Evolutionary conservation across 2,797 vertebrate species (phyloP).

Genomic region (Thripadectes ignobilis): DNA sequence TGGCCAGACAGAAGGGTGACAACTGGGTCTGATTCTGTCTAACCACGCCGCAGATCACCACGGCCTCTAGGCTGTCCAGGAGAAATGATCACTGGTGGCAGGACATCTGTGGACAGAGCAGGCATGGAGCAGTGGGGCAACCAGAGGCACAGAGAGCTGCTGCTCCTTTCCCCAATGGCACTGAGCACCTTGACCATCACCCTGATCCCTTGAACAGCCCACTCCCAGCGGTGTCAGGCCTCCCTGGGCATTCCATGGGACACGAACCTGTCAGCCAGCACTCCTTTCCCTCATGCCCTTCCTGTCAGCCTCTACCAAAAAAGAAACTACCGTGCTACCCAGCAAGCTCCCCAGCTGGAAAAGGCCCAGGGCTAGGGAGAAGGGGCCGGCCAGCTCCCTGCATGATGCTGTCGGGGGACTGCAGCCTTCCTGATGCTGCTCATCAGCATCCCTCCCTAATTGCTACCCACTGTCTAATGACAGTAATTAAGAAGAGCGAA

Average conservation of each 20-base stretch:
- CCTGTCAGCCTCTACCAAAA: not conserved
- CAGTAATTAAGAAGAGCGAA: constrained; percentile 68
- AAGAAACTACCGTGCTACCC: not conserved
- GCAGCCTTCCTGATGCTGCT: constrained; percentile 39
- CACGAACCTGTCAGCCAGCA: not conserved
- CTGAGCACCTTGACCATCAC: rapidly evolving
- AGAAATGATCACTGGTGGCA: not conserved
- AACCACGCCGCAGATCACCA: not conserved
- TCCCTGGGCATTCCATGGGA: not conserved
- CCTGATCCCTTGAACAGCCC: not conserved
- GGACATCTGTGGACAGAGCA: not conserved
- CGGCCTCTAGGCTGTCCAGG: not conserved
- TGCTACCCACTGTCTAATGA: constrained; percentile 68
- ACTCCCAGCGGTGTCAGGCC: not conserved
- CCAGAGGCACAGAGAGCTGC: not conserved
- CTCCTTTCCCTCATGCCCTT: not conserved
- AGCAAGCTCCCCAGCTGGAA: not conserved
- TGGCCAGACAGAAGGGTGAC: not conserved
- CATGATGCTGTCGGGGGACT: not conserved
- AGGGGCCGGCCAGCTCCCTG: not conserved
- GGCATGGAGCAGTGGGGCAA: rapidly evolving
- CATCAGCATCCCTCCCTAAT: constrained; percentile 65
- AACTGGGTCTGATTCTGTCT: not conserved
- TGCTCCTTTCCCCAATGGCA: not conserved
- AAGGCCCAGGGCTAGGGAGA: not conserved